Conservation (phyloP, 2,797 vertebrate species). For the Siniperca undulata region DNA sequence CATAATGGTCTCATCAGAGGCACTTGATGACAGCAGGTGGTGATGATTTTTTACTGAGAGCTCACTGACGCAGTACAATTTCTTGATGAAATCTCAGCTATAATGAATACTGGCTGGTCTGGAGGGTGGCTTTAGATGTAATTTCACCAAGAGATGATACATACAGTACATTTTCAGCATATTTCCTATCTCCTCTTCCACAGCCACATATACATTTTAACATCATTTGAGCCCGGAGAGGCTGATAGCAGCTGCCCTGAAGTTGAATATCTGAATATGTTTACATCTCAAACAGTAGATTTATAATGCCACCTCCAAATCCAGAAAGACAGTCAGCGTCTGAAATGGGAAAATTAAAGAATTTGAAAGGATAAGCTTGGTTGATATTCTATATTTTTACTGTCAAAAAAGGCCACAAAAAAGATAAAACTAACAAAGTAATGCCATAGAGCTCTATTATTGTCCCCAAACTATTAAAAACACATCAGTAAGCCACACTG, state of each 20-base stretch:
- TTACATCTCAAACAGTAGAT: conserved; percentile 38
- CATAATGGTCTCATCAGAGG: not conserved
- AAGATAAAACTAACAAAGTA: not conserved
- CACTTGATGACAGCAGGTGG: not conserved
- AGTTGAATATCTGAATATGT: conserved; percentile 37
- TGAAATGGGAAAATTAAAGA: not conserved
- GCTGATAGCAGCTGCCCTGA: not conserved
- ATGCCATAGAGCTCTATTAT: not conserved
- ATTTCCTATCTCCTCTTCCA: not conserved
- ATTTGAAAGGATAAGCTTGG: not conserved
- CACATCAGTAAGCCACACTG: not conserved
- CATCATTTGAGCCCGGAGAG: conserved; percentile 24
- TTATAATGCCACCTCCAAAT: conserved; percentile 1
- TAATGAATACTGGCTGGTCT: not conserved
- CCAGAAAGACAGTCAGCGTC: not conserved
- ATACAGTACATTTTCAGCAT: not conserved
- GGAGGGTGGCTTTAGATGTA: not conserved
- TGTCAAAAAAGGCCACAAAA: not conserved
- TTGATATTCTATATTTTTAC: not conserved
- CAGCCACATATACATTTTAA: conserved; percentile 21
- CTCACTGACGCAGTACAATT: not conserved
- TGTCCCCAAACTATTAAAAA: not conserved
- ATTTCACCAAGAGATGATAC: not conserved
- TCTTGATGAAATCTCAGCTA: conserved; percentile 2
- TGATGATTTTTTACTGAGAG: not conserved